Evolutionary conservation across 2,113 vertebrate species (phyloP), one percentile per base, ranked within the genome.

Genomic region (Muntiacus reevesi): DNA sequence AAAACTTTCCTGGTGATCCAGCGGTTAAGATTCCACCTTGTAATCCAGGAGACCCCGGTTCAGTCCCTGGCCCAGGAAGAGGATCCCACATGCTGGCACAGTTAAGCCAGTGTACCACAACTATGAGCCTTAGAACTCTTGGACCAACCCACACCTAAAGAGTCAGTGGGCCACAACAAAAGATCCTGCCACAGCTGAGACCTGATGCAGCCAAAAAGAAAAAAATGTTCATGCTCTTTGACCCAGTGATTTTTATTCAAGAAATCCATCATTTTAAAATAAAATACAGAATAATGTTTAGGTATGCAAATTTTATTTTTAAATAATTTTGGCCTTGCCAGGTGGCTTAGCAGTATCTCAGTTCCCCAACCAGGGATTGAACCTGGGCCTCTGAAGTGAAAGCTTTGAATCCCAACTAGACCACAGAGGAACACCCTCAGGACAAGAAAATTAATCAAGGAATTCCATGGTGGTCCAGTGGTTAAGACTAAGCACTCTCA

Each of bases 71-170:
- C 3, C 9, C 36, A 40, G 71, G 5, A 74, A 43, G 1, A 43
- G 21, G 1, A 25, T 25, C 67, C 21, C n/a, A 74, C 21, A 25
- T 25, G 6, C 0, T 0, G 2, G 71, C n/a, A 43, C n/a, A n/a
- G 67, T 13, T 40, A 13, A 74, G 11, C 67, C 21, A 43, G 36
- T 74, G 67, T 21, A 6, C 36, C 0, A 1, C 10, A 74, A 25
- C 21, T 40, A 3, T 74, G n/a, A 74, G 67, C 36, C 67, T 21
- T 40, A 11, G 67, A 43, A 21, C 10, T 2, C 67, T 5, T 0
- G 11, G 64, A 36, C 17, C 17, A 2, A 0, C 64, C 64, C 67
- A 40, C 36, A 74, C 6, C 67, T 40, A 43, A 11, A 74, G 71
- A 21, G 36, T 74, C 40, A 40, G 40, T 40, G 40, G 40, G 40